Evolutionary conservation across 2,113 vertebrate genomes (phyloP), one percentile per base, ranked within the genome.

Genomic region (Machaerirhynchus nigripectus): DNA sequence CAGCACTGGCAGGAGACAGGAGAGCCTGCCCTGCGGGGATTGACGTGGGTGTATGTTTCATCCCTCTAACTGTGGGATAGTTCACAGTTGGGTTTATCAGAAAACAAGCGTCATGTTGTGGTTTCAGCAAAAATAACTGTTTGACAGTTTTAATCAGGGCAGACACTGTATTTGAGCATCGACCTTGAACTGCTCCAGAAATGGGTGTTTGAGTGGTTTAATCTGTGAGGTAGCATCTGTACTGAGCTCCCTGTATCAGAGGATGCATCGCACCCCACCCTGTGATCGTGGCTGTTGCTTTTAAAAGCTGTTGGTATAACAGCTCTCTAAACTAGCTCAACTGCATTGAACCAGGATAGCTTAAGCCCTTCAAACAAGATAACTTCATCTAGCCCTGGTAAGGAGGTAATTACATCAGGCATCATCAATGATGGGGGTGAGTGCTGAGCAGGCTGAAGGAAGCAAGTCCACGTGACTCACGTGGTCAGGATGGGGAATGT

Each of bases 311-410:
- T 27, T 69, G 31, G 8, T 84, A 4, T 50, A 70, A 39, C 55
- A 86, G 30, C 80, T 92, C 37, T 31, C 37, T 83, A 61, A 86
- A 86, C 61, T 83, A 65, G 68, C 27, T 95, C 59, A 67, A 5
- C 65, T 63, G 39, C 30, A 15, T 83, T 31, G 63, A 63, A 17
- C 78, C 10, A 60, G 64, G 47, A 8, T 71, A 57, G 22, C 35
- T 77, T 84, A 84, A 83, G 40, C 57, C 37, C 17, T 84, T 91
- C 65, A 64, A 75, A 53, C 9, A 27, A 64, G 79, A 11, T 86
- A 57, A 74, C 11, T 61, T 81, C 0, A 0, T 7, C 49, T 65
- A 83, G 31, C 22, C 26, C 28, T 19, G 37, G 52, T 2, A 3
- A 42, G n/a, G 33, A 37, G 8, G 5, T 60, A 10, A 40, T 88